Conservation (phyloP, 2,797 vertebrate genomes). For the Phaenicophaeus curvirostris region DNA sequence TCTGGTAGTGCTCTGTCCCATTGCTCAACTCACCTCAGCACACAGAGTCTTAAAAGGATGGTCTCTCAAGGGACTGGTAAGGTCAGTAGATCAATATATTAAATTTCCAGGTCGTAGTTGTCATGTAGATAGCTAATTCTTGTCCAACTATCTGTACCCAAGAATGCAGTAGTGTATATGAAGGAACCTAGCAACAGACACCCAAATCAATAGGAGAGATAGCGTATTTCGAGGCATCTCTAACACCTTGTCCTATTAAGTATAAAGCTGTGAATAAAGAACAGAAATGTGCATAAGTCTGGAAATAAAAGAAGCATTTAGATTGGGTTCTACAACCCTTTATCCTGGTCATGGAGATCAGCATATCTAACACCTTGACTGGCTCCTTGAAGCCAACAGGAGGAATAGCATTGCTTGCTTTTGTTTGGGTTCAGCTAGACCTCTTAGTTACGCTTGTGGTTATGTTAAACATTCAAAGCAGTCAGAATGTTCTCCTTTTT, state of each 20-base stretch:
- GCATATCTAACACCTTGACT: not conserved
- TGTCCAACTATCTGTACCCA: not conserved
- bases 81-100: not conserved
- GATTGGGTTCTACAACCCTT: not conserved
- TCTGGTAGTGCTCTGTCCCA: not conserved
- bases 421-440: slow-evolving; percentile 30
- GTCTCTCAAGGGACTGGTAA: not conserved
- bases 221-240: not conserved
- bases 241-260: not conserved
- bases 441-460: not conserved
- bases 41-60: not conserved
- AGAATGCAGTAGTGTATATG: not conserved
- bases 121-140: not conserved
- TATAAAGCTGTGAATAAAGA: not conserved
- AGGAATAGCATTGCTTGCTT: not conserved
- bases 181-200: not conserved
- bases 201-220: not conserved
- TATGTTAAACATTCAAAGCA: not conserved
- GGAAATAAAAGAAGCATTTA: not conserved
- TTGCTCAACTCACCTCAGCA: not conserved
- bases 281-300: not conserved
- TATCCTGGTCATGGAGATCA: fast-evolving
- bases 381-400: not conserved
- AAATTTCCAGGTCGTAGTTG: not conserved
- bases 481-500: not conserved